Evolutionary conservation across 2,797 vertebrate species (phyloP).

Genomic region (Phoebastria nigripes): DNA sequence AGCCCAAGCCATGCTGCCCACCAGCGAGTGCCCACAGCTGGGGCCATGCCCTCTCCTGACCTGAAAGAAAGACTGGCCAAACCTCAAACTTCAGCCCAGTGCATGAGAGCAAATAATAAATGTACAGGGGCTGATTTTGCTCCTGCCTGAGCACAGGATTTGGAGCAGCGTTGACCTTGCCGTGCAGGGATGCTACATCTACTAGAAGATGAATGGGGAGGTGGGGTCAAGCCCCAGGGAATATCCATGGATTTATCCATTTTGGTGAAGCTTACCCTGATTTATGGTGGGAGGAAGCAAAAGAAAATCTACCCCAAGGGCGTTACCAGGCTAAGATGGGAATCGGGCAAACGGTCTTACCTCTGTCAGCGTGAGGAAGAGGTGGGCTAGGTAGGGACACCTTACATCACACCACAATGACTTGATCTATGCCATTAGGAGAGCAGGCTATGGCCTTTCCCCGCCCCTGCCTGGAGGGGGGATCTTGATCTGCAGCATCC

Average conservation of each 20-base stretch:
- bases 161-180: neutral
- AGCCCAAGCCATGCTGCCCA: neutral
- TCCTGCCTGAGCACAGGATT: neutral
- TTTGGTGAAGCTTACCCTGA: neutral
- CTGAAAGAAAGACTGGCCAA: neutral
- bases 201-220: neutral
- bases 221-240: neutral
- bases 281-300: neutral
- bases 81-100: neutral
- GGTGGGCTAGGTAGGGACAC: neutral
- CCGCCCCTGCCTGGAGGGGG: no score
- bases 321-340: neutral
- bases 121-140: neutral
- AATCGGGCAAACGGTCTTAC: rapidly evolving
- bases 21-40: rapidly evolving
- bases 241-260: neutral
- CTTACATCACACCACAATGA: neutral
- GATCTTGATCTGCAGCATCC: neutral
- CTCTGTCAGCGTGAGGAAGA: neutral
- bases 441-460: neutral
- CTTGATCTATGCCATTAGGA: neutral
- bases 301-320: neutral
- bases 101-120: neutral
- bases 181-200: rapidly evolving
- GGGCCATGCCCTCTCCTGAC: neutral